These are phyloP conservation scores for Pseudolaguvia tuberculata DNA, from an alignment of 2,113 vertebrate genomes.

Conservation along the genomic window DNA sequence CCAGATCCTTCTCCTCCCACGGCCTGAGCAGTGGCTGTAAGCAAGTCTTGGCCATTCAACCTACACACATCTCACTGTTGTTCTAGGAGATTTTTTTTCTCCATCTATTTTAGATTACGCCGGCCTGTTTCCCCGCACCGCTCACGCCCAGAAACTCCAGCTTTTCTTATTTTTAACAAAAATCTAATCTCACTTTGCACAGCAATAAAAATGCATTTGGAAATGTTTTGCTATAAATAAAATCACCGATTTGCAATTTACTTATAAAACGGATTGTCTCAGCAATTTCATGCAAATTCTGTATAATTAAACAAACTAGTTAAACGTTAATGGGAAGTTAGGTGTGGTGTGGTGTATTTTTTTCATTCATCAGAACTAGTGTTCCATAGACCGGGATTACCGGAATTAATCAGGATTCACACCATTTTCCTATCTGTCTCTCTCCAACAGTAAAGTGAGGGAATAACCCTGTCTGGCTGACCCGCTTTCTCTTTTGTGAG, in stretches of 20 bases:
- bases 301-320: no score
- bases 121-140: background rate
- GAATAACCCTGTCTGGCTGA: conserved; percentile 69
- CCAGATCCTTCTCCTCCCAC: conserved; percentile 67
- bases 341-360: no score
- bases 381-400: no score
- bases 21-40: conserved; percentile 56
- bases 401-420: no score
- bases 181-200: background rate
- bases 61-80: conserved; percentile 54
- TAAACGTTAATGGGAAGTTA: no score
- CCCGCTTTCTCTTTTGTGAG: conserved; percentile 58
- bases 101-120: conserved; percentile 33
- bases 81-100: conserved; percentile 35
- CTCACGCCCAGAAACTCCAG: conserved; percentile 32
- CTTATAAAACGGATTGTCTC: no score
- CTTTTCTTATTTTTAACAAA: conserved; percentile 27
- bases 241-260: no score
- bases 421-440: conserved; percentile 62
- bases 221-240: no score
- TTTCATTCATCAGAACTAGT: no score
- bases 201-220: conserved; percentile 4
- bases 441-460: conserved; percentile 64
- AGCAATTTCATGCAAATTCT: no score
- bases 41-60: conserved; percentile 58